Evolutionary conservation across 2,113 vertebrate species (phyloP).

Genomic region (Hepsetus odoe): DNA sequence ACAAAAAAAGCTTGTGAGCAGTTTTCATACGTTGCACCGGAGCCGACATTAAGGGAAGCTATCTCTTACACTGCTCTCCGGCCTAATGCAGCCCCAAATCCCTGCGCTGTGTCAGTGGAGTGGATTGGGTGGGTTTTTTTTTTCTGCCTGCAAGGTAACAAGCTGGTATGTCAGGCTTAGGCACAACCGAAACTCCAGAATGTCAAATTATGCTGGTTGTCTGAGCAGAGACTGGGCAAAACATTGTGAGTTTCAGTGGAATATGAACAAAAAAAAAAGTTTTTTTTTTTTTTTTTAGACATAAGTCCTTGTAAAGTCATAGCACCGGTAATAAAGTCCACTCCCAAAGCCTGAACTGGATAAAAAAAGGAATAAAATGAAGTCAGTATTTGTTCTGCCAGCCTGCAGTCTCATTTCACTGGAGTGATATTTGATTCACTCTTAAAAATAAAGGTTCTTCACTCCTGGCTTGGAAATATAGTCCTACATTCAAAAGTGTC

Average conservation of each 20-base stretch:
- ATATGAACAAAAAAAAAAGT: neutral
- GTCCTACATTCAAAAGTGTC: neutral
- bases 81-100: conserved; percentile 52
- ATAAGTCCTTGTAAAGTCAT: neutral
- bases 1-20: conserved; percentile 28
- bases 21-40: conserved; percentile 29
- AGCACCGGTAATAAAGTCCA: neutral
- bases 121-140: conserved; percentile 29
- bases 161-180: conserved; percentile 28
- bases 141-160: conserved; percentile 42
- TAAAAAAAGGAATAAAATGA: neutral
- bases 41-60: conserved; percentile 38
- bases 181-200: conserved; percentile 14
- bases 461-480: neutral
- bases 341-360: conserved; percentile 2
- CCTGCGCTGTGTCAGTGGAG: conserved; percentile 38
- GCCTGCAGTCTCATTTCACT: neutral
- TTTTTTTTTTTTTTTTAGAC: neutral
- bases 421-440: neutral
- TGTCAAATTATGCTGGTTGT: conserved; percentile 44
- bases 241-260: neutral
- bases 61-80: conserved; percentile 35
- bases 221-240: conserved; percentile 17
- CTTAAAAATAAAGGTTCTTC: neutral
- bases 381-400: conserved; percentile 2